Evolutionary conservation across 2,888 invertebrate genomes (phyloP), one percentile per base, ranked within the genome.

Genomic region (Melanchra persicariae): DNA sequence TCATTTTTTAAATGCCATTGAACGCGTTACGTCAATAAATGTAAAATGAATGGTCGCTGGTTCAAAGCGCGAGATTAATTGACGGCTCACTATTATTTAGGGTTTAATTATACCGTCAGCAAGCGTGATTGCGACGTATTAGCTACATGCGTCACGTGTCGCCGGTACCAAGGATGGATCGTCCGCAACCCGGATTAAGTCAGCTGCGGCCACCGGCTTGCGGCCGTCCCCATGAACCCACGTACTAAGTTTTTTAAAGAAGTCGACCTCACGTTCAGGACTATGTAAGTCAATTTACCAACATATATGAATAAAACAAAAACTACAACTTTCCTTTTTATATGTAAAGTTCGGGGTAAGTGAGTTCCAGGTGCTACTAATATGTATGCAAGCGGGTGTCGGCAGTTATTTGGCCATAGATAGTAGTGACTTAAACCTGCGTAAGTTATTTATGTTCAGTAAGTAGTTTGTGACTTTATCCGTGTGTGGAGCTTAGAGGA

Each of bases 241-340:
- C 82, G 79, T 74, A 82, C 71, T 65, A 76, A 83, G 81, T 83
- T 84, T 83, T 81, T 75, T 80, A 70, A 78, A 77, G 80, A 85
- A 80, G 61, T 80, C 80, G 79, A 80, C 83, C 80, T 73, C 85
- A 83, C 83, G 79, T 83, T 72, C 69, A 65, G 75, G 77, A 65
- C 72, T 69, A 59, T 73, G 77, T 83, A 83, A 85, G 77, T 79
- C 75, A 85, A 82, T 85, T 82, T 79, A 79, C 68, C 58, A 76
- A 82, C 71, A 79, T 55, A 61, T 75, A 82, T 77, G 78, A 75
- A 85, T 75, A 81, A 78, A 81, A 79, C 72, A 85, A 83, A 79
- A 81, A 77, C 64, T 64, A 64, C 57, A 79, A 77, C 72, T 77
- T 74, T 45, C 68, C 74, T 65, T 71, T 78, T 74, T 74, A 80